Evolutionary conservation across 2,113 vertebrate genomes (phyloP).

Genomic region (Gadus macrocephalus): DNA sequence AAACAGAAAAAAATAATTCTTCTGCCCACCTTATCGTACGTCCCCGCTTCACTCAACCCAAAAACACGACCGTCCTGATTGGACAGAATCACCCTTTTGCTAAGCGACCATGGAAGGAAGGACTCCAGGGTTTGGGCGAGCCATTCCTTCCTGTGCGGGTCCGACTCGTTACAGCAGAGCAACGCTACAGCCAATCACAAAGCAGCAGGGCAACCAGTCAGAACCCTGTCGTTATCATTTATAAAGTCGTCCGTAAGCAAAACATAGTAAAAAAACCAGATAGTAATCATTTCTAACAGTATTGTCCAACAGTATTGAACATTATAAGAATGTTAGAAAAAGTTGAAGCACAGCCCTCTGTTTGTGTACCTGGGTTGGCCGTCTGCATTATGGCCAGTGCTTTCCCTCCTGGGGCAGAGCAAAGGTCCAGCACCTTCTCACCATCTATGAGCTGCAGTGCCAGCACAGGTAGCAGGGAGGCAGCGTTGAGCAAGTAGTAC

Average conservation of each 20-base stretch:
- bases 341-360: neutral
- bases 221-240: neutral
- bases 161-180: constrained; percentile 86
- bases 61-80: constrained; percentile 79
- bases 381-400: constrained; percentile 83
- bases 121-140: constrained; percentile 84
- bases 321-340: too few relatives aligned
- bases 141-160: constrained; percentile 74
- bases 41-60: constrained; percentile 68
- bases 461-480: constrained; percentile 88
- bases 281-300: neutral
- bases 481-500: constrained; percentile 90
- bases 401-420: constrained; percentile 94
- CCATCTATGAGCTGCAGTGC: constrained; percentile 80
- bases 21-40: constrained; percentile 76
- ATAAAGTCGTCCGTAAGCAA: too few relatives aligned
- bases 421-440: constrained; percentile 87
- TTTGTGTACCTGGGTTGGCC: constrained; percentile 78
- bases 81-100: constrained; percentile 70
- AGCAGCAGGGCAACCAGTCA: neutral
- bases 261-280: neutral
- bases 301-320: too few relatives aligned
- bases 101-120: constrained; percentile 78
- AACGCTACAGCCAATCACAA: constrained; percentile 65
- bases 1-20: constrained; percentile 14